Percentiles rank a stretch among this genome's conserved stretches.
Evolutionary conservation across 2,797 vertebrate genomes (phyloP).

Genomic region (Chloroceryle inda): DNA sequence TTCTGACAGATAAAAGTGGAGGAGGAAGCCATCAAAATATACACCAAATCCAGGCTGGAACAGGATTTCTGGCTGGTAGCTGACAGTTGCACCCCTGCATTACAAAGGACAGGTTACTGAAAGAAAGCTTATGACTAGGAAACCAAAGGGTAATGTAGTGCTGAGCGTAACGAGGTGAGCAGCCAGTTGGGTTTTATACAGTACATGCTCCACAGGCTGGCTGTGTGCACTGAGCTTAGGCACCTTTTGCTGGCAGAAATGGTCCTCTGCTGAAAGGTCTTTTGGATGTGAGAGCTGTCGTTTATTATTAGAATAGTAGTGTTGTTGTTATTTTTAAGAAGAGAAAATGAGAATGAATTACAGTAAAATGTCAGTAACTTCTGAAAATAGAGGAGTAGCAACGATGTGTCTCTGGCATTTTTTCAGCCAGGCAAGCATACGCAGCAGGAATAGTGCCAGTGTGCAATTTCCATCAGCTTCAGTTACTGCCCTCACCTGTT

Average conservation of each 20-base stretch:
- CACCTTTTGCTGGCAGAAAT: not conserved
- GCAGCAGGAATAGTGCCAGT: not conserved
- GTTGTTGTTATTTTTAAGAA: slow-evolving; percentile 30
- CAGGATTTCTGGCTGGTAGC: not conserved
- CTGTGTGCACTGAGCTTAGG: not conserved
- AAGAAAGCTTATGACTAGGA: not conserved
- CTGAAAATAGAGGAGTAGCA: slow-evolving; percentile 13
- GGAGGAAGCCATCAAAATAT: slow-evolving; percentile 20
- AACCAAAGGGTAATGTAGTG: not conserved
- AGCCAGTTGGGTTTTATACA: not conserved
- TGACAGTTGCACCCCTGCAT: not conserved
- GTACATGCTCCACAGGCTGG: fast-evolving
- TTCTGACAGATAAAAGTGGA: slow-evolving; percentile 61
- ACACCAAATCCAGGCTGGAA: not conserved
- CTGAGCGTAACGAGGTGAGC: not conserved
- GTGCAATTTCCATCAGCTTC: not conserved
- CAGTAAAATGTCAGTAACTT: slow-evolving; percentile 17
- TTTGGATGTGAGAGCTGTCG: not conserved
- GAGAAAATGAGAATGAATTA: slow-evolving; percentile 26
- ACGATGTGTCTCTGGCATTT: not conserved
- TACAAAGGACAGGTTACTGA: not conserved
- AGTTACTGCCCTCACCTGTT: not conserved
- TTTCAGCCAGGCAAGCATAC: not conserved
- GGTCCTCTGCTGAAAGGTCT: not conserved
- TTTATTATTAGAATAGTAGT: not conserved